Evolutionary conservation across 2,797 vertebrate genomes (phyloP), one percentile per base, ranked within the genome.

Genomic region (Galagoides demidoff): DNA sequence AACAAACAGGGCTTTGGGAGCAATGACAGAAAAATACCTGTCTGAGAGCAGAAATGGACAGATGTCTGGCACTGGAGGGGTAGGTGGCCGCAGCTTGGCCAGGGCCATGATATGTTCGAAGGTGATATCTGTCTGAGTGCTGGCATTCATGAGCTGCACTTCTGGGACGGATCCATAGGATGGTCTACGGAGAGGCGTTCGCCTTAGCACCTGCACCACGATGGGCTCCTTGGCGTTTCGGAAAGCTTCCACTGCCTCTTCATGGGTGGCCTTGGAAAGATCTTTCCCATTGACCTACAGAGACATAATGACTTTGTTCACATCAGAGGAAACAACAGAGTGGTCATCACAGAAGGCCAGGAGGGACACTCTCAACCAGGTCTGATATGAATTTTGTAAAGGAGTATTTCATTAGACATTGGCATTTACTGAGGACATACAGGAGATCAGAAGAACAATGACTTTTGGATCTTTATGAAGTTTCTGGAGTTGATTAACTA

Each of bases 71-170:
- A 99, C 99, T 2, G 99, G 99, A 45, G 99, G 99, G 31, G 99
- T 99, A 19, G 99, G 98, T 63, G 99, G 99, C 85, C 99, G 99
- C 34, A 99, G 99, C 98, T 99, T 99, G 97, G 99, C 99, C 97
- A 99, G 98, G 94, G 99, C 99, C 99, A 99, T 99, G 98, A 99
- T 99, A 98, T 99, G 99, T 98, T 99, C 99, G 13, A 99, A 99
- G 89, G 99, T 99, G 98, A 99, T 99, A 98, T 99, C 99, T 0
- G 99, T 99, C 98, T 99, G 99, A 57, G 99, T 99, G 98, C 99
- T 99, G 97, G 99, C 99, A 49, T 99, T 99, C 98, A 98, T 98
- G 97, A 99, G 98, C 89, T 97, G 99, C 95, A 99, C 98, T 97
- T 99, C 99, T 92, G 99, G 99, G 98, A 98, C 97, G 55, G 98